Base-by-base conservation (phyloP, 2,113 vertebrate genomes). In the Phocoena phocoena region DNA sequence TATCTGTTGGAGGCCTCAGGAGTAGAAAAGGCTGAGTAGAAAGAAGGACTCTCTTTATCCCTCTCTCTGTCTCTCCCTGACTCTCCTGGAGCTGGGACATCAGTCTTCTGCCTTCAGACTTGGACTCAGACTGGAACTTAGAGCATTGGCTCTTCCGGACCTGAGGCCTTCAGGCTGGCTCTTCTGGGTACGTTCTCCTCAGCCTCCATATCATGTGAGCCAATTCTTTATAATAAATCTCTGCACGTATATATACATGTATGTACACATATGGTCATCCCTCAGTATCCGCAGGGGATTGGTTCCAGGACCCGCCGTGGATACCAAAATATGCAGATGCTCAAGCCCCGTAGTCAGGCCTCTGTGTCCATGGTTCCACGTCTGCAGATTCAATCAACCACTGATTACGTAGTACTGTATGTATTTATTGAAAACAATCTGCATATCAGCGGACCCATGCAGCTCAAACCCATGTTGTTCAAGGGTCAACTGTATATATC, bases 371-470 rank as follows among this genome's bases (percentile, higher is more conserved):
- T 2, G 50, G 28, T 21, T 31, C 18, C 31, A 33, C 47, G 33
- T 77, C 47, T 77, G 31, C 74, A n/a, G 47, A 53, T 21, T 33
- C 31, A 77, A 4, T 38, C 47, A 21, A 77, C 50, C 74, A 21
- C 60, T 53, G 74, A 50, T 33, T n/a, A 50, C 12, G 6, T 77
- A 77, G 9, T 77, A 31, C 31, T 79, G 21, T 79, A 14, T 53
- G 76, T n/a, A 55, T 23, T 55, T 53, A 79, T 0, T 55, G 50
- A 4, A 14, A n/a, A 50, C n/a, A 13, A 53, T n/a, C 3, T 55
- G 50, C 76, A 23, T 55, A 8, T 55, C 23, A n/a, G 50, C 0
- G 0, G 47, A 79, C 76, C 11, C 20, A 12, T 20, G 47, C 31
- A 53, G 47, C 50, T 55, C 33, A n/a, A 53, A n/a, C 31, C 47